Percentiles rank a stretch among this genome's conserved stretches.
Evolutionary conservation across 2,113 vertebrate genomes (phyloP).

Genomic region (Clinocottus analis): DNA sequence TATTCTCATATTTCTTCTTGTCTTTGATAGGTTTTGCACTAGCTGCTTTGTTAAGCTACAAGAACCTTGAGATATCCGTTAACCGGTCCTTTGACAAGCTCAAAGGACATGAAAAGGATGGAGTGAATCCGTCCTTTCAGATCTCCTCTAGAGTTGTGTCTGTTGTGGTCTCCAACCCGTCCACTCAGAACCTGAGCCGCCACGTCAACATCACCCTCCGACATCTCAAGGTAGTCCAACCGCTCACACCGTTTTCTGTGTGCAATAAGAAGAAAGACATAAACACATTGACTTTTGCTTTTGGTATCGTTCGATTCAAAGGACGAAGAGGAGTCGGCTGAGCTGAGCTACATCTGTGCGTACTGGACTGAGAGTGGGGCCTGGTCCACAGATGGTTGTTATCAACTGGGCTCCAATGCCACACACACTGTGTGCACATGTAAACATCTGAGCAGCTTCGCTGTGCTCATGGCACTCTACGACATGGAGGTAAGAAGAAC

Average conservation of each 20-base stretch:
- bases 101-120: slow-evolving; percentile 2
- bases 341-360: slow-evolving; percentile 73
- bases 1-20: not conserved
- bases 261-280: not conserved
- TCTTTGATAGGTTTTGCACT: slow-evolving; percentile 73
- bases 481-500: slow-evolving; percentile 84
- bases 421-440: slow-evolving; percentile 81
- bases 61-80: slow-evolving; percentile 64
- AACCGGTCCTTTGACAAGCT: slow-evolving; percentile 65
- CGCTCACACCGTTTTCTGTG: not conserved
- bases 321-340: slow-evolving; percentile 24
- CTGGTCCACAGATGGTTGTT: slow-evolving; percentile 86
- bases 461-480: slow-evolving; percentile 89
- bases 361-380: slow-evolving; percentile 80
- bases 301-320: slow-evolving; percentile 30
- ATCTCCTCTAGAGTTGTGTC: slow-evolving; percentile 78
- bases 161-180: slow-evolving; percentile 80
- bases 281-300: not conserved
- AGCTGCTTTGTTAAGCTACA: slow-evolving; percentile 83
- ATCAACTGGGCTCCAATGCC: slow-evolving; percentile 48
- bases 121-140: slow-evolving; percentile 35
- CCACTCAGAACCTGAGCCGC: slow-evolving; percentile 66
- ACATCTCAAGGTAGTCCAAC: slow-evolving; percentile 66
- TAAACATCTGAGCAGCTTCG: slow-evolving; percentile 90
- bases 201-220: slow-evolving; percentile 80